Conservation (phyloP, 1,140 invertebrate species). For the Drepana arcuata region DNA sequence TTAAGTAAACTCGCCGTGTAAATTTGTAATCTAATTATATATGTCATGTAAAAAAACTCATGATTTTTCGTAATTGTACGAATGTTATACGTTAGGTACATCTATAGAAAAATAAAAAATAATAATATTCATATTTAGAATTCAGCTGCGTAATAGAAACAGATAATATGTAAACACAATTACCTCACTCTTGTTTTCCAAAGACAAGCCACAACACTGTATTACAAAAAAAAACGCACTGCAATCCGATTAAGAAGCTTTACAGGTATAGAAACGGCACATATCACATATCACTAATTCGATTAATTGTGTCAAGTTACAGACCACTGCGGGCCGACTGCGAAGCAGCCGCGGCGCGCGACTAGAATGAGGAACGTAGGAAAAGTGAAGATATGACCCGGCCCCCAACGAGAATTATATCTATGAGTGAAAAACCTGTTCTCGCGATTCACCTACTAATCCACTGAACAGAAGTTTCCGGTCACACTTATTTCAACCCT, state of each 20-base stretch:
- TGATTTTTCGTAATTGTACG: too few relatives aligned
- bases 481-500: constrained; percentile 9
- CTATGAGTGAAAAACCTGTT: constrained; percentile 45
- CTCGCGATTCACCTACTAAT: constrained; percentile 54
- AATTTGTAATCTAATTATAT: too few relatives aligned
- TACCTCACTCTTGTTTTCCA: too few relatives aligned
- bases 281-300: constrained; percentile 6
- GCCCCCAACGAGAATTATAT: constrained; percentile 37
- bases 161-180: too few relatives aligned
- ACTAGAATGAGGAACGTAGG: constrained; percentile 34
- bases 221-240: constrained; percentile 11
- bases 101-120: too few relatives aligned
- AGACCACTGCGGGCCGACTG: too few relatives aligned
- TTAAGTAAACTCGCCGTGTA: too few relatives aligned
- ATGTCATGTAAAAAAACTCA: too few relatives aligned
- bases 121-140: too few relatives aligned
- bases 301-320: too few relatives aligned
- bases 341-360: constrained; percentile 8
- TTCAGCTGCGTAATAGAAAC: too few relatives aligned
- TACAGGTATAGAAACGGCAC: constrained; percentile 1
- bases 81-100: too few relatives aligned
- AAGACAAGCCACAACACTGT: constrained; percentile 17
- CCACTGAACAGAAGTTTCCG: constrained; percentile 48
- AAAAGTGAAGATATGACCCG: constrained; percentile 45
- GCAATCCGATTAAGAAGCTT: not conserved